Conservation (phyloP, 2,797 vertebrate species). For the Protonibea diacanthus region DNA sequence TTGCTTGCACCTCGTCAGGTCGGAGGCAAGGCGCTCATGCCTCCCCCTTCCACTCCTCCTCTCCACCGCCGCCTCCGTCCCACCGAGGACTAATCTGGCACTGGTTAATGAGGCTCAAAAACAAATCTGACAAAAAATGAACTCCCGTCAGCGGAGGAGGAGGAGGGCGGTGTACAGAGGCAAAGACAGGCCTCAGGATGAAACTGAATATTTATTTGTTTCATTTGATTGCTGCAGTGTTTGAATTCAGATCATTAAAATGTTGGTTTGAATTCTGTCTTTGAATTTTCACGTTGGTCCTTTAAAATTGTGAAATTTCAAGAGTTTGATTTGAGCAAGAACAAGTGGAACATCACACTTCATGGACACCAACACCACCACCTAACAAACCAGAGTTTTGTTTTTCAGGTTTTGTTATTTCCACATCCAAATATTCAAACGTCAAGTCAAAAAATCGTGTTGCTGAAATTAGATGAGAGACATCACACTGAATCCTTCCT, state of each 20-base stretch:
- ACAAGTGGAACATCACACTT: not conserved
- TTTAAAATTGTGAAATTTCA: too few species aligned
- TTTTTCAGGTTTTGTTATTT: too few species aligned
- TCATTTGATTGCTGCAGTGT: not conserved
- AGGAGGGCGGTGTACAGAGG: not conserved
- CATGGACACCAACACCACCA: too few species aligned
- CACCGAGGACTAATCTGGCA: conserved; percentile 68
- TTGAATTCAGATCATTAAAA: not conserved
- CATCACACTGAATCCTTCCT: too few species aligned
- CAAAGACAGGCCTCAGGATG: not conserved
- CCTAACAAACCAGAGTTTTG: too few species aligned
- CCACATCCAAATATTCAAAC: too few species aligned
- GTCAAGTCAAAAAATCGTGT: too few species aligned
- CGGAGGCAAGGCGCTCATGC: conserved; percentile 64
- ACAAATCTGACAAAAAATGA: conserved; percentile 58
- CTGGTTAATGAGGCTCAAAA: conserved; percentile 74
- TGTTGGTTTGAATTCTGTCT: not conserved
- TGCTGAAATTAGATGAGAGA: too few species aligned
- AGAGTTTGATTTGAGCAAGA: not conserved
- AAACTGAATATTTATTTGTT: not conserved
- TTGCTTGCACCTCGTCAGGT: conserved; percentile 82
- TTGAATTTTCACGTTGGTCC: too few species aligned
- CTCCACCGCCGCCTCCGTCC: conserved; percentile 36
- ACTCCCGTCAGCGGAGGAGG: conserved; percentile 18
- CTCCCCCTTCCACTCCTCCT: not conserved